A percentile compares a stretch with the other conserved stretches of the same genome.
Conservation (phyloP, 2,797 vertebrate genomes). For the Orientallactaga sibirica region DNA sequence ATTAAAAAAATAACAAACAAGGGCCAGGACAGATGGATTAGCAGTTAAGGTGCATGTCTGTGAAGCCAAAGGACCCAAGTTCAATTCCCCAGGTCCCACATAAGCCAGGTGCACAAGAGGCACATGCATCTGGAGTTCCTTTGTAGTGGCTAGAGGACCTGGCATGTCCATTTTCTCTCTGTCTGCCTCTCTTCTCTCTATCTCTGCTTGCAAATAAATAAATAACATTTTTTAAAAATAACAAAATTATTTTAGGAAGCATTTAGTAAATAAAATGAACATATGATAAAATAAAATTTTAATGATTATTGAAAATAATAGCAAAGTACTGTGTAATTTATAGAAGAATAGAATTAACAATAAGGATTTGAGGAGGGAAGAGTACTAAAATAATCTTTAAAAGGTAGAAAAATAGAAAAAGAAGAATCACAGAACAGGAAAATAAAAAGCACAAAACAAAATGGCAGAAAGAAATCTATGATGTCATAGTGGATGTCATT, state of each 20-base stretch:
- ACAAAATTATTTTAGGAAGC: not conserved
- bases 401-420: not conserved
- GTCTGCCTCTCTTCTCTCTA: too few relatives aligned
- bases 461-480: not conserved
- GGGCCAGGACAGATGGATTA: too few relatives aligned
- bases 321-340: conserved; percentile 27
- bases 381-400: conserved; percentile 26
- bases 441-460: conserved; percentile 56
- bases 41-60: too few relatives aligned
- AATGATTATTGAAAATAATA: conserved; percentile 9
- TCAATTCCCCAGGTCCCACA: too few relatives aligned
- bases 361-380: not conserved
- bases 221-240: too few relatives aligned
- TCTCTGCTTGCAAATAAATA: too few relatives aligned
- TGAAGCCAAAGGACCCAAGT: too few relatives aligned
- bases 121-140: too few relatives aligned
- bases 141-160: too few relatives aligned
- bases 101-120: too few relatives aligned
- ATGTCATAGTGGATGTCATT: too few relatives aligned
- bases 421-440: conserved; percentile 24
- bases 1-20: not conserved
- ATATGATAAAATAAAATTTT: conserved; percentile 4
- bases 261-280: conserved; percentile 21
- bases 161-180: too few relatives aligned
- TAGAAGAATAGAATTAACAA: conserved; percentile 19